Conservation (phyloP, 2,888 invertebrate species). For the Nomada lathburiana region DNA sequence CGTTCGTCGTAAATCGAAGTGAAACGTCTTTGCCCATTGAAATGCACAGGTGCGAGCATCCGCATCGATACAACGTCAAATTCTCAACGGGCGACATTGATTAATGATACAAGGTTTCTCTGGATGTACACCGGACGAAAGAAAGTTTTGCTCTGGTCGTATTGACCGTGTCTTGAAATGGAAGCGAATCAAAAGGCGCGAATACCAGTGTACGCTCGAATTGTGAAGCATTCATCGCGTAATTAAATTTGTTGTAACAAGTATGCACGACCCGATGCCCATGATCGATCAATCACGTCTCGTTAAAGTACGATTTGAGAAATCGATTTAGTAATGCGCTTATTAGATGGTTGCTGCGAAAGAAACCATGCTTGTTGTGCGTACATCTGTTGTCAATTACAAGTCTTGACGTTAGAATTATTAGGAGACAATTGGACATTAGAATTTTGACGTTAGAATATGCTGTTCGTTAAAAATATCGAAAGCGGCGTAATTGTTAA, state of each 20-base stretch:
- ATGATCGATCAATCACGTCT: conserved; percentile 35
- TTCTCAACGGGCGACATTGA: conserved; percentile 54
- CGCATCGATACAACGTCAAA: conserved; percentile 44
- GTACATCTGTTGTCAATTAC: not conserved
- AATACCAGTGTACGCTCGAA: conserved; percentile 12
- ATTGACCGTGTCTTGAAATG: conserved; percentile 10
- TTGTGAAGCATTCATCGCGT: conserved; percentile 1
- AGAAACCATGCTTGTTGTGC: not conserved
- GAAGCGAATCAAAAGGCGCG: conserved; percentile 16
- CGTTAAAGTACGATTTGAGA: conserved; percentile 15
- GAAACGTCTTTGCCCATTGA: conserved; percentile 23
- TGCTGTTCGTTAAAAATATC: too few relatives aligned
- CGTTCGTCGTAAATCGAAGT: conserved; percentile 42
- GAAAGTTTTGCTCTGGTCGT: not conserved
- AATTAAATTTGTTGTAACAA: conserved; percentile 34
- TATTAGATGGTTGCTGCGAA: not conserved
- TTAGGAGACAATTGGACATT: too few relatives aligned
- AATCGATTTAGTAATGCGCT: conserved; percentile 5
- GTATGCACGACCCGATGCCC: not conserved
- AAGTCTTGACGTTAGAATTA: too few relatives aligned
- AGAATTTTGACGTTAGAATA: too few relatives aligned
- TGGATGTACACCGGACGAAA: conserved; percentile 31
- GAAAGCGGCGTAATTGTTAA: too few relatives aligned
- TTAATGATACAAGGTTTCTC: conserved; percentile 48
- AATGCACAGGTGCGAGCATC: conserved; percentile 13